Percentiles rank a stretch among this genome's conserved stretches.
These are phyloP conservation scores for Drosophila mercatorum DNA, from an alignment of 2,888 invertebrate genomes.

Conservation along the genomic window DNA sequence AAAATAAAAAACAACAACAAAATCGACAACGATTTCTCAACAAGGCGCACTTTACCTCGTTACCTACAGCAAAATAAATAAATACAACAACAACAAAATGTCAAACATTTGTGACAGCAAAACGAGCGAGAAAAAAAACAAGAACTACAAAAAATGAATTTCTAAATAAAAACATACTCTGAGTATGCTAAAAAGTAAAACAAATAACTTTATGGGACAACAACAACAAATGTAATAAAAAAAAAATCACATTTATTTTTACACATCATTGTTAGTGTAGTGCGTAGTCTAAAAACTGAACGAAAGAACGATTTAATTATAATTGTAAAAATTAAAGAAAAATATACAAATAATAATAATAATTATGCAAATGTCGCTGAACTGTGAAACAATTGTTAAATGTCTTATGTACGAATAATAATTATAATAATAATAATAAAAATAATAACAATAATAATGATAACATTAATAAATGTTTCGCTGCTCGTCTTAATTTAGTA, in stretches of 20 bases:
- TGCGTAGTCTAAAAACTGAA: constrained; percentile 64
- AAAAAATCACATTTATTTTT: constrained; percentile 75
- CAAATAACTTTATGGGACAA: constrained; percentile 26
- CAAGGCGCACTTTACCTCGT: constrained; percentile 80
- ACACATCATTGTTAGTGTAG: constrained; percentile 79
- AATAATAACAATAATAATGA: not conserved
- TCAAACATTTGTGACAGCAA: constrained; percentile 52
- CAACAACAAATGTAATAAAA: constrained; percentile 6
- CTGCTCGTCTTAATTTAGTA: constrained; percentile 50
- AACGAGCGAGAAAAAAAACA: constrained; percentile 36
- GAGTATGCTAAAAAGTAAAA: constrained; percentile 41
- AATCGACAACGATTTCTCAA: constrained; percentile 52
- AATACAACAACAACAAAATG: constrained; percentile 13
- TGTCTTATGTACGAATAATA: constrained; percentile 69
- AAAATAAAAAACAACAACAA: not conserved
- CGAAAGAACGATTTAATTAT: constrained; percentile 40
- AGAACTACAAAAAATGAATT: constrained; percentile 27
- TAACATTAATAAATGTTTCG: constrained; percentile 3
- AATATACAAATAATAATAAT: constrained; percentile 21
- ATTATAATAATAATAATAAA: constrained; percentile 32
- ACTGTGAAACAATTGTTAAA: constrained; percentile 74
- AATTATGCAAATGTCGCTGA: constrained; percentile 61
- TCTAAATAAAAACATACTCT: constrained; percentile 45
- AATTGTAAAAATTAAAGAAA: constrained; percentile 49
- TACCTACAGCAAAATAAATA: constrained; percentile 60